A percentile compares a stretch with the other conserved stretches of the same genome.
Conservation (phyloP, 2,113 vertebrate species). For the Trogon melanurus region DNA sequence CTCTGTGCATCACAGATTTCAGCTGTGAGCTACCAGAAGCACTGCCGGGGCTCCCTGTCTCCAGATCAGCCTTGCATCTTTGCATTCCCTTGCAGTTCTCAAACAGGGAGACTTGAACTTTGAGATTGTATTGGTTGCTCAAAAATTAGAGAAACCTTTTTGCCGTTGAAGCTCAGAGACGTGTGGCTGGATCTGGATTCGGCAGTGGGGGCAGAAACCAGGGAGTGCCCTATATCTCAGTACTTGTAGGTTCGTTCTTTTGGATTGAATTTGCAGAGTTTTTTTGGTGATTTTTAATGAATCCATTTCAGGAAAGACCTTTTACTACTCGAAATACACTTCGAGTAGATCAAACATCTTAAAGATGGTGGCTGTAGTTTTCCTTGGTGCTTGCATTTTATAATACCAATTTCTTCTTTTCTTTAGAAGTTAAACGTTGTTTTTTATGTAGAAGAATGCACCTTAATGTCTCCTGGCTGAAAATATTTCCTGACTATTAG, state of each 20-base stretch:
- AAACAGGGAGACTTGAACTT: background rate
- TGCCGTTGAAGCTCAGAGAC: background rate
- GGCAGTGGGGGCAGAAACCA: background rate
- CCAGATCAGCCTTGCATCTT: background rate
- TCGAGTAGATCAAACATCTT: background rate
- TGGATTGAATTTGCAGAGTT: background rate
- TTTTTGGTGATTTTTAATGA: background rate
- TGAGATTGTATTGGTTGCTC: background rate
- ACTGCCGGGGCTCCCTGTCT: background rate
- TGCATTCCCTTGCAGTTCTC: background rate
- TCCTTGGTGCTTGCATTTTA: background rate
- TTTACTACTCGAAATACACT: background rate
- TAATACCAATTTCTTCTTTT: background rate
- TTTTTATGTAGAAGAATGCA: background rate
- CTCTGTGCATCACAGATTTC: conserved; percentile 10
- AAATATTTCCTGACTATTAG: background rate
- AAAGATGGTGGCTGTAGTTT: background rate
- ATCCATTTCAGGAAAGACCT: background rate
- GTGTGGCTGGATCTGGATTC: background rate
- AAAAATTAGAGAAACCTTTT: background rate
- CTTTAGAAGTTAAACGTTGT: background rate
- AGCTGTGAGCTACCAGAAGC: background rate
- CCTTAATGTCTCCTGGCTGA: background rate
- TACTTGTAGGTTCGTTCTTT: background rate
- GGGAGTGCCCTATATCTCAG: background rate